Conservation (phyloP, 2,888 invertebrate species). For the Balanococcus diminutus region DNA sequence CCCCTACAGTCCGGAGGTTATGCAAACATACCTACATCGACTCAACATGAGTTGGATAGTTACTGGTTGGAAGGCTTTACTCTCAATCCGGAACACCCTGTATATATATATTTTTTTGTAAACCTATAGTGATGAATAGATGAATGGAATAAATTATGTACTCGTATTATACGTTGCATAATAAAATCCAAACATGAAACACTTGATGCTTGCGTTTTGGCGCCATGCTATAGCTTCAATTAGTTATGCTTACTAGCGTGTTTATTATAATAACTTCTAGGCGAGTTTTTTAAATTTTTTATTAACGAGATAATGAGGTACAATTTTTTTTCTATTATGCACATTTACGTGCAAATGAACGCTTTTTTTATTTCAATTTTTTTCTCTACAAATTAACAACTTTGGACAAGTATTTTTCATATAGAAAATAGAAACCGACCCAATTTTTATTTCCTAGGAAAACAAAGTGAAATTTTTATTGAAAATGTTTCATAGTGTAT, state of each 20-base stretch:
- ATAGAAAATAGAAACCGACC: not conserved
- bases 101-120: not conserved
- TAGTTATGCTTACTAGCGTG: conserved; percentile 26
- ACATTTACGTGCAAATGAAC: not conserved
- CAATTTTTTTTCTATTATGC: not conserved
- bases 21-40: not conserved
- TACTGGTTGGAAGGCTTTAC: no score
- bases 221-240: not conserved
- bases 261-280: not conserved
- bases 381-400: not conserved
- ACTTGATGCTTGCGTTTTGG: not conserved
- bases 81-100: no score
- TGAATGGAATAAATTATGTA: not conserved
- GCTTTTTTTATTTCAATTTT: not conserved
- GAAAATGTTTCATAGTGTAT: not conserved
- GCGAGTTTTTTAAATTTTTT: not conserved
- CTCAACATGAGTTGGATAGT: no score
- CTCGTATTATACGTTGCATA: not conserved
- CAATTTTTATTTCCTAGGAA: not conserved
- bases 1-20: no score
- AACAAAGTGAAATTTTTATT: not conserved
- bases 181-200: not conserved
- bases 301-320: no score
- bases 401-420: not conserved
- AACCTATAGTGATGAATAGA: not conserved